Percentiles rank a stretch among this genome's conserved stretches.
Conservation (phyloP, 2,888 invertebrate species). For the Asteroscopus sphinx region DNA sequence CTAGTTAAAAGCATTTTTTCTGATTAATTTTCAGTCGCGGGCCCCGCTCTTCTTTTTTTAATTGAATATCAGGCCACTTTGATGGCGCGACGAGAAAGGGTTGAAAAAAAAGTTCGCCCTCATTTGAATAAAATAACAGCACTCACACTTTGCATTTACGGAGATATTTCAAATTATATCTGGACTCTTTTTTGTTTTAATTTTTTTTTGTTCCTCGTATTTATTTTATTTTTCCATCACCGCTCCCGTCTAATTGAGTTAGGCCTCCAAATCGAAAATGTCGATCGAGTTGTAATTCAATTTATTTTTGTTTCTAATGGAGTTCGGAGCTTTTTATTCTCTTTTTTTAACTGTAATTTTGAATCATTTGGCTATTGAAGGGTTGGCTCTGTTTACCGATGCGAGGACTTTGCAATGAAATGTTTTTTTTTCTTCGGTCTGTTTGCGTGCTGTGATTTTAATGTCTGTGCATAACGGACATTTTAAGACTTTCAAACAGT, state of each 20-base stretch:
- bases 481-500: no score
- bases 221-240: conserved; percentile 90
- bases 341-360: conserved; percentile 84
- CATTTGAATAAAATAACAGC: conserved; percentile 90
- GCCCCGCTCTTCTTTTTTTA: conserved; percentile 87
- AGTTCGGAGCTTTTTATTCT: conserved; percentile 82
- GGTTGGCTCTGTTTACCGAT: conserved; percentile 70
- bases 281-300: conserved; percentile 90
- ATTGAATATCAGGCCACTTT: conserved; percentile 90
- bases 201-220: conserved; percentile 87
- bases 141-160: conserved; percentile 90
- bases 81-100: conserved; percentile 88
- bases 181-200: conserved; percentile 88
- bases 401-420: conserved; percentile 61
- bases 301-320: conserved; percentile 90
- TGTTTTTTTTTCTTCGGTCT: conserved; percentile 54
- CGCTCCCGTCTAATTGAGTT: conserved; percentile 89
- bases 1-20: conserved; percentile 90
- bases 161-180: conserved; percentile 90
- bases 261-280: conserved; percentile 89
- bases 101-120: conserved; percentile 88
- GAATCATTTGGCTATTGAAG: conserved; percentile 80
- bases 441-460: conserved; percentile 19
- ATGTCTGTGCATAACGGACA: conserved; percentile 4
- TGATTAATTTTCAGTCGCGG: conserved; percentile 90